Evolutionary conservation across 2,113 vertebrate genomes (phyloP), one percentile per base, ranked within the genome.

Genomic region (Orientallactaga bullata): DNA sequence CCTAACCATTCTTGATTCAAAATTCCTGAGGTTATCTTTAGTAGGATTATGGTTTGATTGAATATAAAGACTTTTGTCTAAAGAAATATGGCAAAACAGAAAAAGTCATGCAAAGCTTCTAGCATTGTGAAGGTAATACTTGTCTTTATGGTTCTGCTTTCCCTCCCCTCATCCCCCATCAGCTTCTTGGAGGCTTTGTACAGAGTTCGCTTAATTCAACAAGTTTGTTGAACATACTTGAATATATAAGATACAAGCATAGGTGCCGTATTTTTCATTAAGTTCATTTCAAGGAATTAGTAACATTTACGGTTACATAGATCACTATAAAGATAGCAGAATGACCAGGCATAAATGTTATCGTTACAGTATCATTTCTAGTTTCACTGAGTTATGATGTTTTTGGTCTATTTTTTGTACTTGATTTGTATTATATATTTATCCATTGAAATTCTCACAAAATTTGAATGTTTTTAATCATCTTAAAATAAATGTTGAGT

Each of bases 321-420:
- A 65, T 65, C 8, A 72, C 77, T 39, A 35, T 83, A 65, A 72
- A 88, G 37, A 10, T n/a, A 88, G 24, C 28, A 83, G 37, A 82
- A 71, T 79, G 78, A 72, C n/a, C 65, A 32, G 35, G 91, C 88
- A 24, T 58, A 66, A 85, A 73, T 84, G 28, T 84, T 90, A 35
- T 15, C 55, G 12, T 55, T 55, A 55, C 55, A 55, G 55, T 55
- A 16, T 55, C 55, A 55, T 55, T 55, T 11, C 15, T 55, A 63
- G 6, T 86, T 61, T 86, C 47, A 61, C 10, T 69, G 7, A 37
- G 20, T 47, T 73, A 76, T 88, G 13, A 26, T 81, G 63, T 51
- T 82, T 83, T 81, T 10, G 55, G 55, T 55, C 55, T 51, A 8
- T 51, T 26, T 51, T 0, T 82, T 82, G n/a, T n/a, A 32, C 11